phyloP scores from a whole-genome alignment of 53 echinoderm and acorn worm genomes.

The Stichopus horrens region DNA sequence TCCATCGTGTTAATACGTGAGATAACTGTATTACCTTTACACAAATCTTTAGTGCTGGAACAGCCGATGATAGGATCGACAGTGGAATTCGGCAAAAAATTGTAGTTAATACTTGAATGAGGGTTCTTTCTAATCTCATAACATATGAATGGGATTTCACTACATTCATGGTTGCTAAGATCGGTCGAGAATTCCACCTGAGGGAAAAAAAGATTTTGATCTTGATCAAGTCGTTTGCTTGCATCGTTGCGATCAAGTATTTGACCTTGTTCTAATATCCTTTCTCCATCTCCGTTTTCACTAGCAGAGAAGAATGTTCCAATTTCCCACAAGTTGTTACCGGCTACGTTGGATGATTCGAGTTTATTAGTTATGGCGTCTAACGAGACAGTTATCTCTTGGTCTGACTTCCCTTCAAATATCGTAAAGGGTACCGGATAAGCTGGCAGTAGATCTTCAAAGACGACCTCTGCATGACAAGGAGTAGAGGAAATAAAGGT shows the following conservation, averaged over 20 bases:
- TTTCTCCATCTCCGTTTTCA: neutral
- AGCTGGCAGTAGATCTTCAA: neutral
- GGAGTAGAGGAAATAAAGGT: neutral
- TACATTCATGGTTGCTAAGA: slow-evolving; percentile 28
- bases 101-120: slow-evolving; percentile 8
- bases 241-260: neutral
- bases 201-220: neutral
- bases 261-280: slow-evolving; percentile 28
- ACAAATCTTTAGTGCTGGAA: slow-evolving; percentile 14
- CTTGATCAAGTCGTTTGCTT: neutral
- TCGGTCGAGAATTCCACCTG: slow-evolving; percentile 26
- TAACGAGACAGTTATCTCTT: neutral
- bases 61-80: slow-evolving; percentile 1
- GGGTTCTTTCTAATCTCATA: slow-evolving; percentile 35
- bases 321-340: slow-evolving; percentile 33
- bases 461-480: slow-evolving; percentile 23
- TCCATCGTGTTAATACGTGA: too few relatives aligned
- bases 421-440: neutral
- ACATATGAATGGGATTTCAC: slow-evolving; percentile 31
- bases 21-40: slow-evolving; percentile 24
- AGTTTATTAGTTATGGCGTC: slow-evolving; percentile 29
- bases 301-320: slow-evolving; percentile 10
- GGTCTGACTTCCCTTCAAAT: slow-evolving; percentile 11
- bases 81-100: slow-evolving; percentile 11
- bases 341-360: neutral